Conservation (phyloP, 2,797 vertebrate genomes). For the Myiotriccus ornatus region DNA sequence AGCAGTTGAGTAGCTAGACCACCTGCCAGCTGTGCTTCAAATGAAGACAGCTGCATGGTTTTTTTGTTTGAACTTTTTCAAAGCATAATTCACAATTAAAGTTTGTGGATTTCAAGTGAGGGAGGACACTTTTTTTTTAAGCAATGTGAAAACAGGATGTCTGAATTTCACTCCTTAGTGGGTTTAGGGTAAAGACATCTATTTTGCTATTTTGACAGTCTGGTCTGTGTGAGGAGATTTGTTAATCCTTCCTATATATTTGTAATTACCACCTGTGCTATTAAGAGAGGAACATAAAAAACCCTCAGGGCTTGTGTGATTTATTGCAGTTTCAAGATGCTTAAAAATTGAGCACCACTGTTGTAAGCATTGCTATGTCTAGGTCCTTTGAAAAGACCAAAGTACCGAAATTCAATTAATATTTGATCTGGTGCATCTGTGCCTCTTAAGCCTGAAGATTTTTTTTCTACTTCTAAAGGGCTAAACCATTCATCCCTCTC, state of each 20-base stretch:
- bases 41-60: not conserved
- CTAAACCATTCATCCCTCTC: constrained; percentile 9
- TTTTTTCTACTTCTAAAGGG: not conserved
- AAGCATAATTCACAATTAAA: not conserved
- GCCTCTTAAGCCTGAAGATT: not conserved
- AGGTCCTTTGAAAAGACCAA: not conserved
- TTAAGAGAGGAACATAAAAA: not conserved
- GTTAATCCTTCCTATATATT: not conserved
- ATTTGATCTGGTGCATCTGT: not conserved
- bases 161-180: not conserved
- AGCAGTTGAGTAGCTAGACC: not conserved
- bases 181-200: not conserved
- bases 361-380: not conserved
- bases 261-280: not conserved
- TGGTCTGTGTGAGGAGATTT: not conserved
- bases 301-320: not conserved
- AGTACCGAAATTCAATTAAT: not conserved
- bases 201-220: not conserved
- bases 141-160: not conserved
- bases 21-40: not conserved
- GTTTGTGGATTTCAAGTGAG: not conserved
- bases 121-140: not conserved
- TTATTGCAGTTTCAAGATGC: not conserved
- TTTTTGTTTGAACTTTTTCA: not conserved
- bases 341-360: not conserved